A percentile compares a stretch with the other conserved stretches of the same genome.
Conservation (phyloP, 2,888 invertebrate genomes). For the Seira musarum region DNA sequence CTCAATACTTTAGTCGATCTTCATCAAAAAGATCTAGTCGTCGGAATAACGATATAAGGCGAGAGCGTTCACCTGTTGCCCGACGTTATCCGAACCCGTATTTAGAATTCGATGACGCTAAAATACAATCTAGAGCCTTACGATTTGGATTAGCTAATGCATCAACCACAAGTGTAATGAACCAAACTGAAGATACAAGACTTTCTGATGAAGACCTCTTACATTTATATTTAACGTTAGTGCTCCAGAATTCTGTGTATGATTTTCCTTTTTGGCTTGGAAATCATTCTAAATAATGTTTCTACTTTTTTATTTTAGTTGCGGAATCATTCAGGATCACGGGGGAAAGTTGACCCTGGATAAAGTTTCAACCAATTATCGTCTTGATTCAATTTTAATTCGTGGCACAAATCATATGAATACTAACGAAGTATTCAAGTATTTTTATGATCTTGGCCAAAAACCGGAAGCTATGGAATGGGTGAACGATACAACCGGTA, state of each 20-base stretch:
- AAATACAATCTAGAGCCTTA: slow-evolving; percentile 63
- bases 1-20: slow-evolving; percentile 40
- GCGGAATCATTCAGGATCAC: slow-evolving; percentile 63
- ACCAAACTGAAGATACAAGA: no score
- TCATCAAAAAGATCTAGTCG: slow-evolving; percentile 34
- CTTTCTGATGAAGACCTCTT: slow-evolving; percentile 53
- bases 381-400: slow-evolving; percentile 84
- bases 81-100: slow-evolving; percentile 64
- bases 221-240: slow-evolving; percentile 56
- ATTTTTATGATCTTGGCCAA: slow-evolving; percentile 81
- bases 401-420: slow-evolving; percentile 83
- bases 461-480: slow-evolving; percentile 84
- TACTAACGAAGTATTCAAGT: slow-evolving; percentile 85
- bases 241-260: background rate
- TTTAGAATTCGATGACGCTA: slow-evolving; percentile 51
- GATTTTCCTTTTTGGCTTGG: background rate
- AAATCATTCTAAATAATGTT: background rate
- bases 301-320: slow-evolving; percentile 37
- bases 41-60: slow-evolving; percentile 35
- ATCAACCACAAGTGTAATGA: background rate
- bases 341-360: slow-evolving; percentile 60
- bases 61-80: slow-evolving; percentile 51
- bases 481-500: slow-evolving; percentile 85
- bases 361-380: slow-evolving; percentile 75
- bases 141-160: slow-evolving; percentile 60